Conservation (phyloP, 2,888 invertebrate species). For the Patella caerulea region DNA sequence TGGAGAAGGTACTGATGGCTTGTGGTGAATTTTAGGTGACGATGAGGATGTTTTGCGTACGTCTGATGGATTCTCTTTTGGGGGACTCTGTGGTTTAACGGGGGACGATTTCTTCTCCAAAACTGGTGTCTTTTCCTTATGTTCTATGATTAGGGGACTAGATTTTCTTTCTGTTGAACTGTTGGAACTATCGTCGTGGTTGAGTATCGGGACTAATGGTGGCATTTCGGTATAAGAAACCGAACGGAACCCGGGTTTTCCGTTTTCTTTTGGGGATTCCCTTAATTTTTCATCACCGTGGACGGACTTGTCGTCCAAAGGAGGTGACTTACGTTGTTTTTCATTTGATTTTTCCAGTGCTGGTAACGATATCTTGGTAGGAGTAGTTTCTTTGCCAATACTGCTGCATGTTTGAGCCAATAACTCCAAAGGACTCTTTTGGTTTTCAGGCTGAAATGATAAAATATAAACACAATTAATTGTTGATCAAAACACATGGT, state of each 20-base stretch:
- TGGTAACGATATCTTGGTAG: slow-evolving; percentile 75
- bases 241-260: slow-evolving; percentile 57
- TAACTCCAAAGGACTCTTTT: slow-evolving; percentile 94
- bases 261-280: slow-evolving; percentile 51
- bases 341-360: slow-evolving; percentile 57
- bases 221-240: slow-evolving; percentile 64
- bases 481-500: too few species aligned
- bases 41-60: neutral
- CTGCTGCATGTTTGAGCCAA: slow-evolving; percentile 97
- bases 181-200: slow-evolving; percentile 1
- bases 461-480: neutral
- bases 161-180: neutral
- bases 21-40: neutral
- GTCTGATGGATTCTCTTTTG: neutral
- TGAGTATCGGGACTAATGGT: slow-evolving; percentile 63
- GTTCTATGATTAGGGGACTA: neutral
- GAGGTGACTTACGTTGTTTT: neutral
- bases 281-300: slow-evolving; percentile 45
- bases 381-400: slow-evolving; percentile 87
- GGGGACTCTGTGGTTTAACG: neutral
- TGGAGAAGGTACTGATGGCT: neutral
- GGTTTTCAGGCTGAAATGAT: slow-evolving; percentile 90
- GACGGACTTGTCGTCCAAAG: neutral
- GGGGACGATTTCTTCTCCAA: neutral
- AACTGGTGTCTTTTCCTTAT: neutral